These are phyloP conservation scores for Pseudorhombus dupliciocellatus DNA, from an alignment of 2,113 vertebrate genomes.

Conservation along the genomic window DNA sequence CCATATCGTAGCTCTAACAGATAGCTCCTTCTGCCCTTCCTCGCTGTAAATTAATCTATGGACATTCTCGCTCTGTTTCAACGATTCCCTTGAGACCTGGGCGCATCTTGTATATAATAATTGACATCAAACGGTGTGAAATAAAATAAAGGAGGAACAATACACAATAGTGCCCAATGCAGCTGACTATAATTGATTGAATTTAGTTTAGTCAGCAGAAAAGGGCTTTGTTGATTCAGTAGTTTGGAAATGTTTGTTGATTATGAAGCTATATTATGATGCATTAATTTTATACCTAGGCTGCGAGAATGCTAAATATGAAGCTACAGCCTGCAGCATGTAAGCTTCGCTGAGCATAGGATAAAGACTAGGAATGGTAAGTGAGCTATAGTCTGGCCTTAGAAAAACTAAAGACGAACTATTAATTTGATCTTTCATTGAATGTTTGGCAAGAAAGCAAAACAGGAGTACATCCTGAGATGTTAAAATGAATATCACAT, in stretches of 20 bases:
- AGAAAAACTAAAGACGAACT: conserved; percentile 14
- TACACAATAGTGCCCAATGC: conserved; percentile 38
- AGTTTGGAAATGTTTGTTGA: conserved; percentile 10
- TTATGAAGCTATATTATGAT: conserved; percentile 12
- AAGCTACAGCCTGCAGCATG: background rate
- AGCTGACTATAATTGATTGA: conserved; percentile 68
- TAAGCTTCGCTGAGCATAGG: background rate
- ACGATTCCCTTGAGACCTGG: conserved; percentile 70
- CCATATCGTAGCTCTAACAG: conserved; percentile 78
- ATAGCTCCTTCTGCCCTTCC: conserved; percentile 69
- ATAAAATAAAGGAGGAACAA: conserved; percentile 61
- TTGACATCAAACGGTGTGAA: conserved; percentile 69
- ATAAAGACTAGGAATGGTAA: background rate
- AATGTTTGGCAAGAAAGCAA: background rate
- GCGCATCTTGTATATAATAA: conserved; percentile 74
- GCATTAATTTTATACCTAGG: conserved; percentile 10
- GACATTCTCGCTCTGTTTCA: conserved; percentile 69
- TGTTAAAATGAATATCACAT: background rate
- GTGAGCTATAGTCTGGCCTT: background rate
- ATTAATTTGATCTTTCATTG: too few species aligned
- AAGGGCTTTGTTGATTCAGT: conserved; percentile 16
- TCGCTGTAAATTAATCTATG: conserved; percentile 81
- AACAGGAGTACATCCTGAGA: background rate
- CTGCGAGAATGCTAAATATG: background rate
- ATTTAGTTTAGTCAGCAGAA: conserved; percentile 53